A percentile compares a stretch with the other conserved stretches of the same genome.
Conservation (phyloP, 2,888 invertebrate genomes). For the Kryphioiulus occultus region DNA sequence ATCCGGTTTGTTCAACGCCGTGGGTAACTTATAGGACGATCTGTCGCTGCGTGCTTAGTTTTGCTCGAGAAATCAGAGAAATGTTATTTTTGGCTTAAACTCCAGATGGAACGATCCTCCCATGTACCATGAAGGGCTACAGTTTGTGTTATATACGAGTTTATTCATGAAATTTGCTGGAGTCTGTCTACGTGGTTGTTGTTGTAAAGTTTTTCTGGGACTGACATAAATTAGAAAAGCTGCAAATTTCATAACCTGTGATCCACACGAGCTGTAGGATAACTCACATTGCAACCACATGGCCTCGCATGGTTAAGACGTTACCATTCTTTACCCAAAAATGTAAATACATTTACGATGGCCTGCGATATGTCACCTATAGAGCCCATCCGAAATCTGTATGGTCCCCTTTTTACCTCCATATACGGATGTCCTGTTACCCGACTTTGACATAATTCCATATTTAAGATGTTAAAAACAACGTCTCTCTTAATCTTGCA, state of each 20-base stretch:
- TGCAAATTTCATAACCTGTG: neutral
- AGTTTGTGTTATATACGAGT: neutral
- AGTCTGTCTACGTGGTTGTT: neutral
- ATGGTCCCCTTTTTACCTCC: too few species aligned
- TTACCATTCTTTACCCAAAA: too few species aligned
- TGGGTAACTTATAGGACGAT: neutral
- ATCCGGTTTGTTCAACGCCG: neutral
- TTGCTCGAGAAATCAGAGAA: neutral
- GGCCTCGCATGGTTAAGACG: neutral
- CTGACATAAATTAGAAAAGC: neutral
- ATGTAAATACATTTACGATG: too few species aligned
- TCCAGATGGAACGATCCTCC: neutral
- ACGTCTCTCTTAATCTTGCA: too few species aligned
- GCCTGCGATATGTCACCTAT: too few species aligned
- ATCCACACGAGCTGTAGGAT: neutral
- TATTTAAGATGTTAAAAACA: too few species aligned
- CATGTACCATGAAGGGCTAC: neutral
- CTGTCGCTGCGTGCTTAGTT: neutral
- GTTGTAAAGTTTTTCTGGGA: neutral
- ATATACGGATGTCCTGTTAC: too few species aligned
- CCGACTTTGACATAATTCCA: too few species aligned
- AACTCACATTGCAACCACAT: neutral
- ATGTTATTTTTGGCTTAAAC: neutral
- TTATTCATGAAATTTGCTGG: neutral
- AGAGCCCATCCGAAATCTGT: too few species aligned